Evolutionary conservation across 2,888 invertebrate genomes (phyloP).

Genomic region (Folsomia manolachei): DNA sequence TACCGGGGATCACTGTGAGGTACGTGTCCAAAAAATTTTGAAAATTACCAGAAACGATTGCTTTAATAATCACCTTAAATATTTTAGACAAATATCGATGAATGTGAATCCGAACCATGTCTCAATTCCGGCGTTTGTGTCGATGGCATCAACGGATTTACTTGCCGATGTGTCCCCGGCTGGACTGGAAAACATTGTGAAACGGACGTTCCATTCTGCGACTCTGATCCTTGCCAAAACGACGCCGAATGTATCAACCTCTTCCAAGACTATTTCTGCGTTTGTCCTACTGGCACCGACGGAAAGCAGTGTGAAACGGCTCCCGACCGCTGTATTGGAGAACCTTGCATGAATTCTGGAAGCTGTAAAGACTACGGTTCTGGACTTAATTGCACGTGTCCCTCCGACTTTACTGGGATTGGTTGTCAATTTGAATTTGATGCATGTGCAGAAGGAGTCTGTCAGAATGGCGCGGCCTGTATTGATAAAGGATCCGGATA

Average conservation of each 20-base stretch:
- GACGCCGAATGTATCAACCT: slow-evolving; percentile 86
- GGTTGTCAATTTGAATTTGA: slow-evolving; percentile 93
- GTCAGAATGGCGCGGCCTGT: slow-evolving; percentile 90
- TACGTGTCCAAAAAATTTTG: too few relatives aligned
- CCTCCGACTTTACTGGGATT: slow-evolving; percentile 77
- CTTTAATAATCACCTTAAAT: slow-evolving; percentile 16
- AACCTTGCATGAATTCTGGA: slow-evolving; percentile 93
- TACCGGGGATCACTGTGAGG: slow-evolving; percentile 77
- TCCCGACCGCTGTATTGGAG: slow-evolving; percentile 88
- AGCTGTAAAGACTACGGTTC: slow-evolving; percentile 94
- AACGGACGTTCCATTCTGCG: slow-evolving; percentile 81
- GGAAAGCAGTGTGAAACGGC: slow-evolving; percentile 96
- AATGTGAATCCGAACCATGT: slow-evolving; percentile 81
- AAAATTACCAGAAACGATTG: slow-evolving; percentile 3
- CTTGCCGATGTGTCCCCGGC: slow-evolving; percentile 76
- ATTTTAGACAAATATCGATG: slow-evolving; percentile 70
- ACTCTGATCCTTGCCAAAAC: slow-evolving; percentile 84
- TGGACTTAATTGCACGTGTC: slow-evolving; percentile 89
- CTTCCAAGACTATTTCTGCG: slow-evolving; percentile 88
- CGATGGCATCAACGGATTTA: slow-evolving; percentile 79
- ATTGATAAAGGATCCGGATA: slow-evolving; percentile 80
- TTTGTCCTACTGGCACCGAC: slow-evolving; percentile 92
- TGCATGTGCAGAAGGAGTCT: slow-evolving; percentile 84
- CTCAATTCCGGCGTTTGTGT: slow-evolving; percentile 83
- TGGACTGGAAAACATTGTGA: slow-evolving; percentile 86